Conservation (phyloP, 2,113 vertebrate species). For the Colistium nudipinnis region DNA sequence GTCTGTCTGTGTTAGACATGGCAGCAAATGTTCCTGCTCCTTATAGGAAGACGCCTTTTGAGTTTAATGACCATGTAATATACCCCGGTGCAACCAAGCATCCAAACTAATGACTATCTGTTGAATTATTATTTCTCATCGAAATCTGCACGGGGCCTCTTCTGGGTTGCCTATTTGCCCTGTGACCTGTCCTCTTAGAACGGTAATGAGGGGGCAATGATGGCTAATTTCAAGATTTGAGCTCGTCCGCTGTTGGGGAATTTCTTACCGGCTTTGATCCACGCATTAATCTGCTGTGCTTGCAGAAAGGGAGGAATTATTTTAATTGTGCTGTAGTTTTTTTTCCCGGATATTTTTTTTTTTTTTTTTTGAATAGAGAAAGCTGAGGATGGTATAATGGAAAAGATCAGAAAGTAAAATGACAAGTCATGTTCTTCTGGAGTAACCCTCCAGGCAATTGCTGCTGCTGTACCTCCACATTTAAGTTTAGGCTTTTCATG, state of each 20-base stretch:
- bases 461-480: conserved; percentile 9
- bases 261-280: conserved; percentile 16
- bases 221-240: background rate
- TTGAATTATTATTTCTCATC: conserved; percentile 7
- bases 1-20: conserved; percentile 13
- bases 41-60: background rate
- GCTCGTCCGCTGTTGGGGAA: background rate
- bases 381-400: conserved; percentile 5
- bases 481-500: conserved; percentile 11
- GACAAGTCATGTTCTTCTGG: conserved; percentile 9
- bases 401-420: conserved; percentile 13
- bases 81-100: background rate
- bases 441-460: background rate
- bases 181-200: background rate
- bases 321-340: background rate
- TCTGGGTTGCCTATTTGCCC: background rate
- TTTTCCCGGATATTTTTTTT: conserved; percentile 6
- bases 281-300: conserved; percentile 3
- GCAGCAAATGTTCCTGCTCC: background rate
- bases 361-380: conserved; percentile 1
- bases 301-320: conserved; percentile 19
- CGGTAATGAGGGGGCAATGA: background rate
- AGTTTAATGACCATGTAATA: conserved; percentile 4
- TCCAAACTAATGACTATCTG: conserved; percentile 9
- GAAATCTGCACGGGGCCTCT: background rate